These are phyloP conservation scores for Oreochromis aureus DNA, from an alignment of 2,113 vertebrate species.

Conservation along the genomic window DNA sequence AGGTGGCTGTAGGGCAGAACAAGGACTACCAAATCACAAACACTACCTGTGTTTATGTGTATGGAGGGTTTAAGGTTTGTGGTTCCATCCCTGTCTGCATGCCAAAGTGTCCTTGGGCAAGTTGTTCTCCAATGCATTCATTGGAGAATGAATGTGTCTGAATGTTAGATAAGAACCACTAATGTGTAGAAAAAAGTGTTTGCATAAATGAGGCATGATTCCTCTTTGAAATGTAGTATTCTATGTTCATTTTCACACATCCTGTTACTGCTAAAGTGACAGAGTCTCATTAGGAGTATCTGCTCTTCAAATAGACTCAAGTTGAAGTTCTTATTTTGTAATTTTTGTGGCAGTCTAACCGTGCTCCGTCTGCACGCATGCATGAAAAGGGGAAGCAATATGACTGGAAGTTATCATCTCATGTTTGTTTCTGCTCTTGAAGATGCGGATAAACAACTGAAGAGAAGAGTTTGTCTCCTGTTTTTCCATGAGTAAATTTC, in stretches of 20 bases:
- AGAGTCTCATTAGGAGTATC: fast-evolving
- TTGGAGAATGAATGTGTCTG: fast-evolving
- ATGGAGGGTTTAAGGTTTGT: not conserved
- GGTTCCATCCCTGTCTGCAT: fast-evolving
- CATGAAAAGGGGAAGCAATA: not conserved
- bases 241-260: not conserved
- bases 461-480: not conserved
- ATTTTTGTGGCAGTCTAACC: fast-evolving
- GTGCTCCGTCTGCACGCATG: fast-evolving
- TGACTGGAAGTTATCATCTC: not conserved
- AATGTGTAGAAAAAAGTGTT: not conserved
- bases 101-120: fast-evolving
- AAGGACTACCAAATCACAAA: not conserved
- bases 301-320: not conserved
- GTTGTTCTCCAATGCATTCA: not conserved
- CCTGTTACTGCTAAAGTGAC: not conserved
- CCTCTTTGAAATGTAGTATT: not conserved
- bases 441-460: fast-evolving
- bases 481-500: not conserved
- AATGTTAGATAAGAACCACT: not conserved
- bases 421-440: not conserved
- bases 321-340: not conserved
- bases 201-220: not conserved
- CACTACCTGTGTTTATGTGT: not conserved
- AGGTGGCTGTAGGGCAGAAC: not conserved